Percentiles rank a stretch among this genome's conserved stretches.
phyloP scores from a whole-genome alignment of 2,797 vertebrate genomes.

The Helarctos malayanus region DNA sequence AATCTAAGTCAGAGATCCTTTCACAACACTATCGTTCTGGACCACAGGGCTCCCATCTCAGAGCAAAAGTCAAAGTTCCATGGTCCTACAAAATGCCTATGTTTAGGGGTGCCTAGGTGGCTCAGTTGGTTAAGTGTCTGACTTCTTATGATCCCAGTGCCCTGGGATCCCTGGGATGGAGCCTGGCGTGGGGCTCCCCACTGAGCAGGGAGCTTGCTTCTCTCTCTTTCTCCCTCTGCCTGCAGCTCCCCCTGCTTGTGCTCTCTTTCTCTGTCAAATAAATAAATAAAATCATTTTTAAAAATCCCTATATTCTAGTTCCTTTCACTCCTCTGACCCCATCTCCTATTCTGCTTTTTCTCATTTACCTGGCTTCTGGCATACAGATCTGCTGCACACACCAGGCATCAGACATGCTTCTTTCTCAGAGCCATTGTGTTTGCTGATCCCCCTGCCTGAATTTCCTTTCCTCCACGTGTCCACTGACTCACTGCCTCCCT shows the following conservation, averaged over 20 bases:
- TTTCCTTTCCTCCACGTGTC: neutral
- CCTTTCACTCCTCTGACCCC: neutral
- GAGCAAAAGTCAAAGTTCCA: neutral
- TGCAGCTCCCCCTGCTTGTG: too few species aligned
- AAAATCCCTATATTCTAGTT: neutral
- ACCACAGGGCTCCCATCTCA: neutral
- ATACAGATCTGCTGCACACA: too few species aligned
- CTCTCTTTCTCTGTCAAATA: neutral
- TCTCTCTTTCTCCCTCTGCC: neutral
- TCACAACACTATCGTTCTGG: neutral
- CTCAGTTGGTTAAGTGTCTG: neutral
- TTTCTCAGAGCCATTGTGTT: neutral
- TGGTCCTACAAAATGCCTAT: neutral
- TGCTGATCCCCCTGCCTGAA: neutral
- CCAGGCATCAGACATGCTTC: neutral
- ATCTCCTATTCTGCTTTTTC: neutral
- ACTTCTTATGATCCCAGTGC: neutral
- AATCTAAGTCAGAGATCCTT: neutral
- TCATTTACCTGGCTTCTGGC: neutral
- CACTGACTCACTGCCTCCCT: neutral
- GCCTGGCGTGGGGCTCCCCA: too few species aligned
- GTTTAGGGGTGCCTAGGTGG: neutral
- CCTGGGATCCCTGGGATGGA: neutral
- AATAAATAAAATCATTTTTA: neutral
- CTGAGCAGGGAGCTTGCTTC: neutral